Percentiles rank a stretch among this genome's conserved stretches.
Conservation (phyloP, 2,888 invertebrate genomes). For the Catocala sponsa region DNA sequence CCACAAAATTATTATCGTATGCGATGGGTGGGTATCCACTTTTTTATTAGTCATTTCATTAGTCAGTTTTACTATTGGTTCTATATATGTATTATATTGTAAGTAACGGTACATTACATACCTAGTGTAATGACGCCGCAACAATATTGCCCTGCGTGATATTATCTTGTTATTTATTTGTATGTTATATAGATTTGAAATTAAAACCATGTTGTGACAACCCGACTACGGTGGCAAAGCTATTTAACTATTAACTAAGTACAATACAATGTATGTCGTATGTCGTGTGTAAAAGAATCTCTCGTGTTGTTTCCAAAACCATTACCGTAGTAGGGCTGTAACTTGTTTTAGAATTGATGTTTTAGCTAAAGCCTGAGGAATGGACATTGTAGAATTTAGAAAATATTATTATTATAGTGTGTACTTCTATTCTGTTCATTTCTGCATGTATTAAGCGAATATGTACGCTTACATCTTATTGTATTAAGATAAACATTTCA, state of each 20-base stretch:
- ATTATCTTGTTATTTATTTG: slow-evolving; percentile 52
- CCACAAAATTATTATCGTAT: not conserved
- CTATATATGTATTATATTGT: not conserved
- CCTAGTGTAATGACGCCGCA: slow-evolving; percentile 28
- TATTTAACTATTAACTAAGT: no score
- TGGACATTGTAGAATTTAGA: slow-evolving; percentile 23
- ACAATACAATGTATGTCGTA: no score
- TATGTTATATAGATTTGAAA: slow-evolving; percentile 24
- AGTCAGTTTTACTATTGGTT: slow-evolving; percentile 5
- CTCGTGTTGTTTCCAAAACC: slow-evolving; percentile 4
- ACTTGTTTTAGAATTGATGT: slow-evolving; percentile 31
- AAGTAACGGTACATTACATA: slow-evolving; percentile 1
- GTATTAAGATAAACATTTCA: slow-evolving; percentile 21
- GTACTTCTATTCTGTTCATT: slow-evolving; percentile 21
- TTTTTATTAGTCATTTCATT: not conserved
- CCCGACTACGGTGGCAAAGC: slow-evolving; percentile 14
- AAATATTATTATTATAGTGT: slow-evolving; percentile 22
- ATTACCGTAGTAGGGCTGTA: slow-evolving; percentile 23
- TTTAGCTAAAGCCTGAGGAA: slow-evolving; percentile 17
- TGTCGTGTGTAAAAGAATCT: not conserved
- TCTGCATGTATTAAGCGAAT: slow-evolving; percentile 15
- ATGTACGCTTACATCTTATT: slow-evolving; percentile 12
- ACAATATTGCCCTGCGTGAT: slow-evolving; percentile 27
- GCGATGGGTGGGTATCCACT: not conserved
- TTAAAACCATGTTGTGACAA: slow-evolving; percentile 5